A percentile compares a stretch with the other conserved stretches of the same genome.
Conservation (phyloP, 2,888 invertebrate genomes). For the Agapetus fuscipes region DNA sequence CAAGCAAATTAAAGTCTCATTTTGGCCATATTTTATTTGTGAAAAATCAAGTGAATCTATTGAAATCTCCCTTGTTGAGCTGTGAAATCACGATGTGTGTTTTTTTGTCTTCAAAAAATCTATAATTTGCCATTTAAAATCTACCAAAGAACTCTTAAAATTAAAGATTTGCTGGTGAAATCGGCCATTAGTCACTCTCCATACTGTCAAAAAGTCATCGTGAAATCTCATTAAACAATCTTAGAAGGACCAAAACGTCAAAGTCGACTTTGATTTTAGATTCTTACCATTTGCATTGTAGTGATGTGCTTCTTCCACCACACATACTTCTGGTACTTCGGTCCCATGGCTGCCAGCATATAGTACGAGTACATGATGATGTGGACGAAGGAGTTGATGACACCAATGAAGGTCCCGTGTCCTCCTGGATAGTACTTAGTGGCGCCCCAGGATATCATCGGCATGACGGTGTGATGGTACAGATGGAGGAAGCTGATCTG, state of each 20-base stretch:
- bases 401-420: constrained; percentile 84
- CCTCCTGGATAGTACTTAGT: constrained; percentile 82
- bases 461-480: constrained; percentile 94
- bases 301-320: constrained; percentile 95
- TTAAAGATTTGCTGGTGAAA: no score
- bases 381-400: constrained; percentile 90
- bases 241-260: neutral
- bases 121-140: no score
- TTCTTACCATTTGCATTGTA: constrained; percentile 79
- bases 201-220: neutral
- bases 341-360: constrained; percentile 80
- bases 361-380: constrained; percentile 93
- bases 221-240: neutral
- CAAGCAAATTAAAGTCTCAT: no score
- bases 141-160: no score
- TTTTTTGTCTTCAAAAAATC: no score
- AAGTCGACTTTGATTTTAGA: constrained; percentile 19
- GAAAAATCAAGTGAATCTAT: no score
- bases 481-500: constrained; percentile 88
- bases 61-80: no score
- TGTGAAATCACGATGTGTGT: no score
- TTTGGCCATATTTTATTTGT: no score
- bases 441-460: constrained; percentile 86
- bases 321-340: constrained; percentile 74
- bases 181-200: no score